A percentile compares a stretch with the other conserved stretches of the same genome.
Evolutionary conservation across 1,140 invertebrate genomes (phyloP).

Genomic region (Teleogryllus occipitalis): DNA sequence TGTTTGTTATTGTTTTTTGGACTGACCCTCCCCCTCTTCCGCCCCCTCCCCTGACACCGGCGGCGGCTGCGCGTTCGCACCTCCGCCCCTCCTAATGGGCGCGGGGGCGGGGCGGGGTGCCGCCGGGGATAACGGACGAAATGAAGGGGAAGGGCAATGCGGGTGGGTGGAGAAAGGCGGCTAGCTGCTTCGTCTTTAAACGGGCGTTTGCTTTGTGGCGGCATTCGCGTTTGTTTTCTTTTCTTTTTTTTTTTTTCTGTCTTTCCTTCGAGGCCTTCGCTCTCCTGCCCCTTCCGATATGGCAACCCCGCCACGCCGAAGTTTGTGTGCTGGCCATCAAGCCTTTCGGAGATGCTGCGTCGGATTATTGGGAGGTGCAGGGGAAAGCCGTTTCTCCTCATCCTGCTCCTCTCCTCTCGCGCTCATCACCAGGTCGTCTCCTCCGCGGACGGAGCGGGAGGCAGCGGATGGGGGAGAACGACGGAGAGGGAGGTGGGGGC

Average conservation of each 20-base stretch:
- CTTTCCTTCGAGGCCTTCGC: too few species aligned
- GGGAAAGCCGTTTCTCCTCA: not conserved
- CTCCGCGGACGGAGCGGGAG: not conserved
- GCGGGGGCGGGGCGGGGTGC: too few species aligned
- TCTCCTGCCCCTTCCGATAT: not conserved
- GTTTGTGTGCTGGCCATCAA: not conserved
- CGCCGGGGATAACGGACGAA: not conserved
- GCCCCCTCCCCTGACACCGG: not conserved
- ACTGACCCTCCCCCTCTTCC: not conserved
- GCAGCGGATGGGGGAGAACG: not conserved
- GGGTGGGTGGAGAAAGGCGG: not conserved
- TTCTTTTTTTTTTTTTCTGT: too few species aligned
- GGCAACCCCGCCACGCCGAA: not conserved
- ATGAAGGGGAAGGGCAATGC: not conserved
- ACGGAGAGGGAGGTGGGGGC: too few species aligned
- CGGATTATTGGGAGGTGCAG: not conserved
- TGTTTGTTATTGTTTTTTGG: conserved; percentile 5
- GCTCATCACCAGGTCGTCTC: not conserved
- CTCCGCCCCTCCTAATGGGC: not conserved
- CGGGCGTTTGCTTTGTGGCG: too few species aligned
- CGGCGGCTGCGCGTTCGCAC: not conserved
- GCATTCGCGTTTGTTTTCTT: too few species aligned
- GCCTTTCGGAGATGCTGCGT: not conserved
- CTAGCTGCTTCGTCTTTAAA: not conserved
- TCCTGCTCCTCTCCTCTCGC: not conserved